Evolutionary conservation across 2,888 invertebrate genomes (phyloP).

Genomic region (Dione juno): DNA sequence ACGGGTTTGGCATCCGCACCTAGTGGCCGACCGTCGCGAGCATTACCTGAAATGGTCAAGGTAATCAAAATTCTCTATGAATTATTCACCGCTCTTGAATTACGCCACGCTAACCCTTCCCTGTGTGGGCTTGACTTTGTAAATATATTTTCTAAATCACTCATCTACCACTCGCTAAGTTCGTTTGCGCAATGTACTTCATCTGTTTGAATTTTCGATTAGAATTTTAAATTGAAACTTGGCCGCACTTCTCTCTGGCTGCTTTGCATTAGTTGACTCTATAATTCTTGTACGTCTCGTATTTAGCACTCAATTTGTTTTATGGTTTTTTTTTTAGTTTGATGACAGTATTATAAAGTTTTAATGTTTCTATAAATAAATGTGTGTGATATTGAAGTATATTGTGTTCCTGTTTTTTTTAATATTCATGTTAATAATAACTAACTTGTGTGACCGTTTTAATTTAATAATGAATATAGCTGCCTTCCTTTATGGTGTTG

Average conservation of each 20-base stretch:
- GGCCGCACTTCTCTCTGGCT: conserved; percentile 56
- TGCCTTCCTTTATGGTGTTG: conserved; percentile 1
- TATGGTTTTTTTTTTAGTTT: conserved; percentile 4
- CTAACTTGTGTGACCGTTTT: conserved; percentile 15
- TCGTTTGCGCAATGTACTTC: conserved; percentile 53
- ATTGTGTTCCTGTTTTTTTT: conserved; percentile 5
- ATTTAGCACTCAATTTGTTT: conserved; percentile 21
- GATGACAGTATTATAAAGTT: background rate
- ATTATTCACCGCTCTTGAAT: conserved; percentile 74
- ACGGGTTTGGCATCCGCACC: conserved; percentile 62
- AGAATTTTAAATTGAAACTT: conserved; percentile 57
- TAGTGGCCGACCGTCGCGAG: conserved; percentile 67
- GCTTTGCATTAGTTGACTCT: conserved; percentile 41
- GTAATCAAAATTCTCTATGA: conserved; percentile 75
- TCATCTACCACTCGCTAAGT: conserved; percentile 58
- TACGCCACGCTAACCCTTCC: conserved; percentile 76
- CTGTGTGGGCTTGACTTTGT: conserved; percentile 76
- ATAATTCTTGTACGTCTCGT: conserved; percentile 28
- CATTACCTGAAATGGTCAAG: conserved; percentile 82
- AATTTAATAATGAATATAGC: background rate
- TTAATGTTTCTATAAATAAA: background rate
- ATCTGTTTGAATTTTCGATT: conserved; percentile 59
- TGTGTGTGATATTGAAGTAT: conserved; percentile 6
- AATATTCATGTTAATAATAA: background rate
- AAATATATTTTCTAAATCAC: conserved; percentile 75